phyloP scores from a whole-genome alignment of 2,888 invertebrate species.

The Machimus atricapillus region DNA sequence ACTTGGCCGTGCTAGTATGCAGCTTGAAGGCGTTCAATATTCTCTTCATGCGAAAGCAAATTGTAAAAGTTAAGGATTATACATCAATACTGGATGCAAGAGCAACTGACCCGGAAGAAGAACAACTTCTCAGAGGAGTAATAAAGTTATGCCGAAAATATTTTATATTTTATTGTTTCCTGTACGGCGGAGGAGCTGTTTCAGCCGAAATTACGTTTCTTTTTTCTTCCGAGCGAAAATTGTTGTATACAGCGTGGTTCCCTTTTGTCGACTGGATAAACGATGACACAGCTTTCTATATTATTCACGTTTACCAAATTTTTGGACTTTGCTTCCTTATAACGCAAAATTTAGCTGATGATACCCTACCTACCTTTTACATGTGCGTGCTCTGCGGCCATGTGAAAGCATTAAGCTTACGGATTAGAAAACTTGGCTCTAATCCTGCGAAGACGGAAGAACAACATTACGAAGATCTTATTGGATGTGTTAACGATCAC shows the following conservation, averaged over 20 bases:
- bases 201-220: background rate
- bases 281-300: background rate
- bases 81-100: background rate
- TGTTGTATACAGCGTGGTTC: slow-evolving; percentile 1
- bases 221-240: background rate
- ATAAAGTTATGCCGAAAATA: background rate
- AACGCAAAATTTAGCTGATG: background rate
- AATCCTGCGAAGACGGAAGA: background rate
- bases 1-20: background rate
- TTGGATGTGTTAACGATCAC: background rate
- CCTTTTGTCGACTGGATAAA: background rate
- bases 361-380: background rate
- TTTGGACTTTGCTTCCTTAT: background rate
- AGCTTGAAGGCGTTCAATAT: background rate
- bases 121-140: background rate
- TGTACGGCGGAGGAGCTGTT: background rate
- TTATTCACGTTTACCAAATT: background rate
- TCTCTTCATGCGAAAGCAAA: background rate
- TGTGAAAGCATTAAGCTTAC: background rate
- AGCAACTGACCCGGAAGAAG: background rate
- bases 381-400: background rate
- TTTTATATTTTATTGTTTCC: background rate
- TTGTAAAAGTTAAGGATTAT: background rate
- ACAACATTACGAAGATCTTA: background rate
- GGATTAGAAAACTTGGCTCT: background rate